Base-by-base conservation (phyloP, 1,140 invertebrate genomes). In the Chymomyza costata region DNA sequence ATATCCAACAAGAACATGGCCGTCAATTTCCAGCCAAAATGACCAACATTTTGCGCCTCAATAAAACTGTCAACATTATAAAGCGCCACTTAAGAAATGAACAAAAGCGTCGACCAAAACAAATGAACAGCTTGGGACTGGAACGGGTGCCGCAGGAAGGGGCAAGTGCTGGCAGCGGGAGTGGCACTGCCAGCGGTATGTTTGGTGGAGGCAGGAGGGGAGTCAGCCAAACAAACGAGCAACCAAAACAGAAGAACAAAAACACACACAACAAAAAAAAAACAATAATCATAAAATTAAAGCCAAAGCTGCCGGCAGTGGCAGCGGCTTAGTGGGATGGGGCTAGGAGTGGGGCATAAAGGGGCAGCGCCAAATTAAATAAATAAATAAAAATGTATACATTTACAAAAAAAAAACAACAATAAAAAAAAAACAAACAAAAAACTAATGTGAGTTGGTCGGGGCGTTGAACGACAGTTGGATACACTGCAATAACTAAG, bases 11-110 rank as follows among this genome's bases (percentile, higher is more conserved):
- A n/a, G n/a, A n/a, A n/a, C n/a, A n/a, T 25, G 8, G 21, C 21
- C 21, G 21, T 25, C 21, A 25, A 25, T 25, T 25, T 25, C 18
- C 30, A 18, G 41, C 50, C 32, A 16, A 65, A 76, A 76, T 70
- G 70, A 55, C 65, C 70, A 70, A 59, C 70, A 78, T 78, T 76
- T 71, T 63, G 71, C 71, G 66, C 66, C 52, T 44, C 71, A 76
- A 76, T 76, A 76, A 76, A 76, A 78, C 71, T 76, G 71, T 76
- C 71, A 76, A 78, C 71, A 78, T 76, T 76, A 76, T 76, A 76
- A 76, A 78, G 71, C 71, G 71, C 71, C 71, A 76, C 71, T 76
- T 76, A 76, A 76, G 71, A 76, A 76, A 76, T 76, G 71, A 76
- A 76, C 71, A 76, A 76, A 76, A 66, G 71, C 44, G 50, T 37